Base-by-base conservation (phyloP, 2,888 invertebrate species). In the Apodemia duryi region DNA sequence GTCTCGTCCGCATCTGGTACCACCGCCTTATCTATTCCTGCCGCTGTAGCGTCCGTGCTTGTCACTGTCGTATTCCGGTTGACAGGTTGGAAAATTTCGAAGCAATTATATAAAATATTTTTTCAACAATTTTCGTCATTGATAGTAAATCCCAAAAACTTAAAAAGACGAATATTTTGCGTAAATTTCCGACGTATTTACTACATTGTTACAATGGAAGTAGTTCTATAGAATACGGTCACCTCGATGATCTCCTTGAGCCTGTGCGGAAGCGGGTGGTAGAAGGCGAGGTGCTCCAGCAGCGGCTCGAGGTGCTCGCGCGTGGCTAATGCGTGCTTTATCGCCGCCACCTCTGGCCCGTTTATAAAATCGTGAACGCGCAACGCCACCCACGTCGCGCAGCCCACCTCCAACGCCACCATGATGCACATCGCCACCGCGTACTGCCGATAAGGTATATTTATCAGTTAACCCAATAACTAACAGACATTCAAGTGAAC, bases 321-420 rank as follows among this genome's bases (percentile, higher is more conserved):
- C 65, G 68, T 74, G 77, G 67, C 67, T 66, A 67, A 69, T 72
- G 75, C 77, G 77, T 80, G 69, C 73, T 77, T 68, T 82, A 86
- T 74, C 68, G 80, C 73, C 9, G 63, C 66, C 60, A 79, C 81
- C 64, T 70, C 74, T 54, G 69, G 72, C 62, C 77, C 69, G 64
- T 38, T 64, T 68, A 60, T 60, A 73, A 69, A 66, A 75, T 65
- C 72, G 74, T 61, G 63, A 67, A 65, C 69, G 68, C 72, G 71
- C 73, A 38, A 65, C 66, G 65, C 61, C 60, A 70, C 66, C 76
- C 74, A 75, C 64, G 61, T 67, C 46, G 35, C 66, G 65, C 71
- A 69, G 61, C 63, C 63, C 69, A 62, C 67, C 64, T 66, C 61
- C 64, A 67, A 43, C 63, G 65, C 28, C 61, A 67, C 63, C 71